A percentile compares a stretch with the other conserved stretches of the same genome.
These are phyloP conservation scores for Cosmopolites sordidus DNA, from an alignment of 2,888 invertebrate species.

Conservation along the genomic window DNA sequence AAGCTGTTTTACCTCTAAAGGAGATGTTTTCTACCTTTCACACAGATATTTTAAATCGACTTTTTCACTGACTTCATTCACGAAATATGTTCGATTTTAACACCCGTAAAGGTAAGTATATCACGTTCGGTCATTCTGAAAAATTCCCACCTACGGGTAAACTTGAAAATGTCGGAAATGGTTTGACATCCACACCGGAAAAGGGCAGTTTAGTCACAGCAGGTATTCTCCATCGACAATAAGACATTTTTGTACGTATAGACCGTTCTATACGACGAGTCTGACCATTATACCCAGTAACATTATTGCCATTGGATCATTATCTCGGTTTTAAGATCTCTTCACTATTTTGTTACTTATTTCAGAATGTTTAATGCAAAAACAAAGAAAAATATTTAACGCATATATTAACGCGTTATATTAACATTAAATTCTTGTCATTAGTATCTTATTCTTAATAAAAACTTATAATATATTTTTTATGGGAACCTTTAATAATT, in stretches of 20 bases:
- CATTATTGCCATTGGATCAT: too few relatives aligned
- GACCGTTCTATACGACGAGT: background rate
- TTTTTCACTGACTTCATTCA: background rate
- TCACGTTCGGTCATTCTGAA: slow-evolving; percentile 13
- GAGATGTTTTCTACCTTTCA: slow-evolving; percentile 7
- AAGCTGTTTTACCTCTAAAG: too few relatives aligned
- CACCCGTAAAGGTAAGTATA: slow-evolving; percentile 14
- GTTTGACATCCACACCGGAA: slow-evolving; percentile 27
- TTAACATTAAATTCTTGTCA: too few relatives aligned
- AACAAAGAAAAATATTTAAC: too few relatives aligned
- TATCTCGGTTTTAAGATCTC: too few relatives aligned
- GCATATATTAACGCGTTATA: too few relatives aligned
- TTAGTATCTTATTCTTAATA: too few relatives aligned
- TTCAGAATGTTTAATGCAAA: too few relatives aligned
- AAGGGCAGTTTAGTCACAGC: slow-evolving; percentile 24
- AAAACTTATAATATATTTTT: too few relatives aligned
- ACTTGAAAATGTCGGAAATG: slow-evolving; percentile 21
- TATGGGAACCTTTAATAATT: too few relatives aligned
- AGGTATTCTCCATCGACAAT: slow-evolving; percentile 12
- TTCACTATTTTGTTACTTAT: too few relatives aligned
- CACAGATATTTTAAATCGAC: background rate
- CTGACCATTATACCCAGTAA: too few relatives aligned
- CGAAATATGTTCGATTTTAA: background rate
- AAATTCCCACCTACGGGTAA: slow-evolving; percentile 18
- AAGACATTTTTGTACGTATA: slow-evolving; percentile 6